Conservation (phyloP, 2,888 invertebrate genomes). For the Tinea pellionella region DNA sequence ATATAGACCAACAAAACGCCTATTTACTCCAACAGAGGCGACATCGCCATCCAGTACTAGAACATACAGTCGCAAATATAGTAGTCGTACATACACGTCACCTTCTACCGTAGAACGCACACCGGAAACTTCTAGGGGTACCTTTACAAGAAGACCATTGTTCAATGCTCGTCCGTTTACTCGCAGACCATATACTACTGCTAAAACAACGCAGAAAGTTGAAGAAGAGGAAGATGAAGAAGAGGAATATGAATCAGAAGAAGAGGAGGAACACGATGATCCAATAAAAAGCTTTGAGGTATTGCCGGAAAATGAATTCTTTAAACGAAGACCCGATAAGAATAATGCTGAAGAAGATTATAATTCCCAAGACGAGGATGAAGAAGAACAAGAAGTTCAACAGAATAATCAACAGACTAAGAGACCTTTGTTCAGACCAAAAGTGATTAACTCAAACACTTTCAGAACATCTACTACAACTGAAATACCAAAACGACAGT, state of each 20-base stretch:
- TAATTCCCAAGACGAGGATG: slow-evolving; percentile 17
- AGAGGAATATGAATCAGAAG: slow-evolving; percentile 45
- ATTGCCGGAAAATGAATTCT: slow-evolving; percentile 54
- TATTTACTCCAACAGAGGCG: slow-evolving; percentile 52
- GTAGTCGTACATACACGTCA: slow-evolving; percentile 57
- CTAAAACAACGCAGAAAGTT: slow-evolving; percentile 46
- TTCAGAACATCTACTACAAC: slow-evolving; percentile 54
- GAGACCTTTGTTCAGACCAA: slow-evolving; percentile 43
- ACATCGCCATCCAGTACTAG: slow-evolving; percentile 43
- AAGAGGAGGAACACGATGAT: slow-evolving; percentile 39
- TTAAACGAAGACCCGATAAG: slow-evolving; percentile 41
- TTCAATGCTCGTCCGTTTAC: slow-evolving; percentile 42
- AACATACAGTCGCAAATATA: slow-evolving; percentile 60
- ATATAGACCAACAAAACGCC: slow-evolving; percentile 48
- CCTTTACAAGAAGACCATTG: slow-evolving; percentile 41
- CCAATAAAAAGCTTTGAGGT: slow-evolving; percentile 50
- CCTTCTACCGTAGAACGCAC: slow-evolving; percentile 46
- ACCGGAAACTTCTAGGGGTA: slow-evolving; percentile 33
- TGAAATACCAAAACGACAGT: slow-evolving; percentile 38
- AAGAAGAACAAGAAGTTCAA: slow-evolving; percentile 13
- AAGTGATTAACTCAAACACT: slow-evolving; percentile 50
- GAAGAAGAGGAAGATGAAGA: slow-evolving; percentile 46
- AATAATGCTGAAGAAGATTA: slow-evolving; percentile 27
- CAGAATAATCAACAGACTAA: slow-evolving; percentile 29
- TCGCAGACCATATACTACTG: slow-evolving; percentile 49